These are phyloP conservation scores for Trochalopteron elliotii DNA, from an alignment of 2,113 vertebrate species.

Conservation along the genomic window DNA sequence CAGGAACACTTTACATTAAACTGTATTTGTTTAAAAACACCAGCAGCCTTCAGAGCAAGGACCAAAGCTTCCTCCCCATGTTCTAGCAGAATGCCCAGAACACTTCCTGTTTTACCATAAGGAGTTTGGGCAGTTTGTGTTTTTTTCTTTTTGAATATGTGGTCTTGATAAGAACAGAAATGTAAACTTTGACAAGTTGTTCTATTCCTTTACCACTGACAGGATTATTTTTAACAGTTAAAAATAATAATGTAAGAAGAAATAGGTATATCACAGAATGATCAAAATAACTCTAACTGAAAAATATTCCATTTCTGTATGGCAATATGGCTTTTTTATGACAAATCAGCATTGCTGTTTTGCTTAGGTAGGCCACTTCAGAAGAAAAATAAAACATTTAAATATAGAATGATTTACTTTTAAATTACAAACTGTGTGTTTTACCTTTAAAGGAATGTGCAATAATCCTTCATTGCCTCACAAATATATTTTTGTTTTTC, in stretches of 20 bases:
- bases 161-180: constrained; percentile 14
- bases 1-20: background rate
- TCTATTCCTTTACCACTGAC: constrained; percentile 1
- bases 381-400: constrained; percentile 39
- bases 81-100: background rate
- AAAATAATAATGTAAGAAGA: constrained; percentile 32
- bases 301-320: constrained; percentile 6
- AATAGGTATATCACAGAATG: constrained; percentile 48
- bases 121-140: background rate
- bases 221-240: constrained; percentile 37
- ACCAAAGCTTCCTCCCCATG: background rate
- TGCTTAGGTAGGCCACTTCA: constrained; percentile 39
- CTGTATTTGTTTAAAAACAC: background rate
- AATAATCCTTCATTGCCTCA: constrained; percentile 9
- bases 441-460: constrained; percentile 38
- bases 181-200: constrained; percentile 12
- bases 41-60: background rate
- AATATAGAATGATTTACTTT: constrained; percentile 43
- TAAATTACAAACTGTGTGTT: constrained; percentile 21
- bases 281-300: constrained; percentile 47
- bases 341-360: constrained; percentile 57
- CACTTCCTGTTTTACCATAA: constrained; percentile 8
- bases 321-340: constrained; percentile 38
- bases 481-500: background rate
- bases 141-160: constrained; percentile 5